Conservation (phyloP, 2,113 vertebrate species). For the Neopipo cinnamomea region DNA sequence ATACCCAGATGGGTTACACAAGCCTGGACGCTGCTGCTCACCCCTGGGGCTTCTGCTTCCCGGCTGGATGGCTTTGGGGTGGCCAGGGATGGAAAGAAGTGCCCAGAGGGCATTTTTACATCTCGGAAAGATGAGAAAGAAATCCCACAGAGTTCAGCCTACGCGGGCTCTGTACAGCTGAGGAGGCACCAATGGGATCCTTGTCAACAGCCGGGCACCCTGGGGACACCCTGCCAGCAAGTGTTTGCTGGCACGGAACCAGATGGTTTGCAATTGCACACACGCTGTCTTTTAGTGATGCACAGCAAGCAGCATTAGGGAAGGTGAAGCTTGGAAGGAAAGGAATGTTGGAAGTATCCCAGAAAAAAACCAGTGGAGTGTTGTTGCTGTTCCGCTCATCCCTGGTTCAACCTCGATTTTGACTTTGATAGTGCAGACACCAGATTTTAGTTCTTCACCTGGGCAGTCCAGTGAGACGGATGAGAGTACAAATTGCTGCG, state of each 20-base stretch:
- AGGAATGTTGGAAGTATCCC: background rate
- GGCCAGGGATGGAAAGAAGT: background rate
- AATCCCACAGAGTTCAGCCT: background rate
- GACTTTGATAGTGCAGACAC: background rate
- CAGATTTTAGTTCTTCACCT: background rate
- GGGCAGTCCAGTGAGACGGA: accelerated
- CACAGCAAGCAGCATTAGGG: background rate
- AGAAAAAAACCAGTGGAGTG: background rate
- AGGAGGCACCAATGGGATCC: background rate
- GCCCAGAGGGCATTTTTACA: background rate
- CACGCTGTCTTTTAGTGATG: background rate
- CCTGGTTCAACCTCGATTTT: background rate
- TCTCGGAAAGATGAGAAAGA: background rate
- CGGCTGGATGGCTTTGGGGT: background rate
- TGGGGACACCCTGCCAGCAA: background rate
- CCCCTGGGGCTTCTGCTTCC: background rate
- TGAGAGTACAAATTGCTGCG: background rate
- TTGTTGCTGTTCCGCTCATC: background rate
- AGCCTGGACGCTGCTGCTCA: accelerated
- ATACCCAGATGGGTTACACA: background rate
- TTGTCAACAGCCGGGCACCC: background rate
- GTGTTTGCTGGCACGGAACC: background rate
- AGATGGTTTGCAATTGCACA: background rate
- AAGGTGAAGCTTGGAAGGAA: background rate
- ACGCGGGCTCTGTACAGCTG: background rate